These are phyloP conservation scores for Chaitophorus viminalis DNA, from an alignment of 2,888 invertebrate species.

Conservation along the genomic window DNA sequence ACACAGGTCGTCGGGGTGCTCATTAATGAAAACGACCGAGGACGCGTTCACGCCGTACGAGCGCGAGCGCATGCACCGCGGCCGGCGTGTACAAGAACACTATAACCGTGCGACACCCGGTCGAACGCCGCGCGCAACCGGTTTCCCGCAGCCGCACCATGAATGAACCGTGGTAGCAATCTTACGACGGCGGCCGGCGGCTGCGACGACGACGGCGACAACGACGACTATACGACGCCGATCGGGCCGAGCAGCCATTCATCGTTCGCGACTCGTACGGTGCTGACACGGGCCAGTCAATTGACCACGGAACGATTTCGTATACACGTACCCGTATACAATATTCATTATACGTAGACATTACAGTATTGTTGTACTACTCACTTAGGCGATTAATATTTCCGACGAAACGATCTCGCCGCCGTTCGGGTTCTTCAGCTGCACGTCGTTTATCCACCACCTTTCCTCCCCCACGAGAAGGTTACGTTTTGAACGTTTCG, in stretches of 20 bases:
- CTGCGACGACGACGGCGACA: constrained; percentile 4
- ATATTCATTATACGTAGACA: background rate
- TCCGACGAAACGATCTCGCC: background rate
- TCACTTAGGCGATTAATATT: background rate
- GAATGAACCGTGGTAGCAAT: constrained; percentile 54
- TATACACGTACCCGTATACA: background rate
- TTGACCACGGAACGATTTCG: background rate
- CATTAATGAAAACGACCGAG: constrained; percentile 52
- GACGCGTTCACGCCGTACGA: constrained; percentile 35
- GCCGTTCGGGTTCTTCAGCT: too few species aligned
- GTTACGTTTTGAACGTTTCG: too few species aligned
- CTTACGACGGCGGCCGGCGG: constrained; percentile 13
- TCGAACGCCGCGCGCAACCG: constrained; percentile 57
- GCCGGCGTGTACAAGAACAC: too few species aligned
- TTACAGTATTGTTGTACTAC: background rate
- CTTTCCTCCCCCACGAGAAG: too few species aligned
- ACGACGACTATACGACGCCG: background rate
- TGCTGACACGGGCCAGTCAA: background rate
- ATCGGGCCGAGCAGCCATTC: constrained; percentile 21
- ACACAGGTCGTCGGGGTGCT: constrained; percentile 55
- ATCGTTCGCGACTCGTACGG: constrained; percentile 45
- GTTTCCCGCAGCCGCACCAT: constrained; percentile 59
- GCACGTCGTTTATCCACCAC: too few species aligned
- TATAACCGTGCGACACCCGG: background rate
- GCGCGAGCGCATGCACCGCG: background rate